Base-by-base conservation (phyloP, 2,113 vertebrate species). In the Propithecus coquereli region DNA sequence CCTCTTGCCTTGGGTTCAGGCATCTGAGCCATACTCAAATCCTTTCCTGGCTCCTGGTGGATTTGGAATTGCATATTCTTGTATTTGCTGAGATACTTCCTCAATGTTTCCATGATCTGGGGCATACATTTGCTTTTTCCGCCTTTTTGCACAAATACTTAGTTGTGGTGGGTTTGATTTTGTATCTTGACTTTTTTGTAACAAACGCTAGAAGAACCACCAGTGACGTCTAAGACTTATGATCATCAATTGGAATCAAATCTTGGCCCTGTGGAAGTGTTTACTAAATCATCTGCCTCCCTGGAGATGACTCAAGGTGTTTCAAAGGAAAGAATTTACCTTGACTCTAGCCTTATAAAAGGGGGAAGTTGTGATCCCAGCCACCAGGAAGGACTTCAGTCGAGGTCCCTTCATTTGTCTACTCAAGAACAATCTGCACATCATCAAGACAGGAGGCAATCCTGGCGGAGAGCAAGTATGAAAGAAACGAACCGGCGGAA, bases 401-500 rank as follows among this genome's bases (percentile, higher is more conserved):
- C 70, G 45, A 65, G n/a, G 30, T 95, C 77, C 47, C 40, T 95
- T 95, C 80, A 85, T 91, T 95, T 97, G 80, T 95, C 73, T 54
- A 87, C 90, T 47, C 94, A 91, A 97, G 96, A 97, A 71, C 93
- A 83, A 13, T 87, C 86, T 94, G 27, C 50, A 22, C 12, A 5
- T 94, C 90, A 37, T 87, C 91, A 68, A 96, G 94, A 91, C 52
- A 98, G 92, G 82, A 97, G 98, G 37, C 98, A 96, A 10, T 98
- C 98, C 94, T 98, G 97, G 98, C 87, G 98, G 18, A 93, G 98
- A 95, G 89, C 98, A 83, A 98, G 98, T 94, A 97, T 97, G 97
- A 98, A 97, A 74, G 98, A 87, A 74, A 74, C 54, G 45, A 97
- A 93, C 87, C 97, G 94, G 52, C 96, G 98, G 73, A 98, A 97